Percentiles rank a stretch among this genome's conserved stretches.
Conservation (phyloP, 1,140 invertebrate genomes). For the Melanaphis sacchari region DNA sequence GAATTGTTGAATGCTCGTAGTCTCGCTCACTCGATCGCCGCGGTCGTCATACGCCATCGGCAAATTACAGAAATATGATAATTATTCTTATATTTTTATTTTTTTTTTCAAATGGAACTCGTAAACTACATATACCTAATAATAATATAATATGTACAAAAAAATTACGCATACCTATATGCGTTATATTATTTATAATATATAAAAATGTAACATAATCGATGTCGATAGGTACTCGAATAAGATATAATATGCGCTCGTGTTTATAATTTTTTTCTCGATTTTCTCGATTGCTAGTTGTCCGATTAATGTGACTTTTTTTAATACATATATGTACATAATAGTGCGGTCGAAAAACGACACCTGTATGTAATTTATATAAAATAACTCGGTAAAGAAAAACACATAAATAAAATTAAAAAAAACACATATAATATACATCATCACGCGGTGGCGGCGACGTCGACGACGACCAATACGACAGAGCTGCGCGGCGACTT, state of each 20-base stretch:
- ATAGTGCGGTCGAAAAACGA: background rate
- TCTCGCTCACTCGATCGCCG: background rate
- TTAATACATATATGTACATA: background rate
- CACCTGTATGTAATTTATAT: conserved; percentile 6
- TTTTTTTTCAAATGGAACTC: background rate
- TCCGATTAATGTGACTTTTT: background rate
- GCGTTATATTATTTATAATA: background rate
- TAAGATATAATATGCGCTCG: background rate
- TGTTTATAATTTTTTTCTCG: background rate
- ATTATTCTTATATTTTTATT: background rate
- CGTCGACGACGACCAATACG: background rate
- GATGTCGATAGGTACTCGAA: background rate
- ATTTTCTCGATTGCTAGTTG: background rate
- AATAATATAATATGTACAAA: no score
- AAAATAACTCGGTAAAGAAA: background rate
- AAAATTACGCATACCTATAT: background rate
- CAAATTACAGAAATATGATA: background rate
- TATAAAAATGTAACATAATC: background rate
- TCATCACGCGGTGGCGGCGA: background rate
- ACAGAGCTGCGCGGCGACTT: background rate
- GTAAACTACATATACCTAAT: background rate
- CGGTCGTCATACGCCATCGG: background rate
- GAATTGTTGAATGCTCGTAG: background rate
- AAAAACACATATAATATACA: conserved; percentile 6
- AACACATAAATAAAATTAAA: conserved; percentile 11